Conservation (phyloP, 92 coral and sea anemone genomes). For the Desmophyllum pertusum region DNA sequence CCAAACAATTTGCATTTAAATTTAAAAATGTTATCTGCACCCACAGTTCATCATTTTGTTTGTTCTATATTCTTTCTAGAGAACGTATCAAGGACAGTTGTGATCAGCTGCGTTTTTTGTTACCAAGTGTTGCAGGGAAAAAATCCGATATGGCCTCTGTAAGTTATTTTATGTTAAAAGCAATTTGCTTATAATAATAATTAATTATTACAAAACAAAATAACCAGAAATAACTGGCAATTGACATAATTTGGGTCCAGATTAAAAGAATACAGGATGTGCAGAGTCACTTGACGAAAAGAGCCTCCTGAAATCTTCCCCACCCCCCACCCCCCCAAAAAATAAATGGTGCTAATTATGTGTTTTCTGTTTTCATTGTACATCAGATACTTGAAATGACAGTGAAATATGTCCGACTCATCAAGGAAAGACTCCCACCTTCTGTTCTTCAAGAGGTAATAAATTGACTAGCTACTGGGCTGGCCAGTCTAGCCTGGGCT, state of each 20-base stretch:
- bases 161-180: constrained; percentile 28
- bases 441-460: constrained; percentile 79
- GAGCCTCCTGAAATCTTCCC: too few relatives aligned
- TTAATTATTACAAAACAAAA: too few relatives aligned
- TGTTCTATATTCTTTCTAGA: constrained; percentile 31
- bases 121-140: constrained; percentile 81
- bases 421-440: constrained; percentile 73
- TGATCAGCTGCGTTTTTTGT: constrained; percentile 77
- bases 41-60: not conserved
- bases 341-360: not conserved
- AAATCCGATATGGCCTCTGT: constrained; percentile 94
- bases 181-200: too few relatives aligned
- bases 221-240: too few relatives aligned
- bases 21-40: too few relatives aligned
- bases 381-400: constrained; percentile 87
- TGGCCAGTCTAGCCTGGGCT: too few relatives aligned
- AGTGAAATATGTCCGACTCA: constrained; percentile 77
- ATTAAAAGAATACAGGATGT: too few relatives aligned
- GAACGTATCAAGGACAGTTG: constrained; percentile 92
- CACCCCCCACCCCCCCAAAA: too few relatives aligned
- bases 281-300: too few relatives aligned
- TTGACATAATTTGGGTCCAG: too few relatives aligned
- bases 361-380: not conserved
- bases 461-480: not conserved
- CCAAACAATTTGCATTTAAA: too few relatives aligned